Evolutionary conservation across 2,888 invertebrate genomes (phyloP).

Genomic region (Heliconius charithonia): DNA sequence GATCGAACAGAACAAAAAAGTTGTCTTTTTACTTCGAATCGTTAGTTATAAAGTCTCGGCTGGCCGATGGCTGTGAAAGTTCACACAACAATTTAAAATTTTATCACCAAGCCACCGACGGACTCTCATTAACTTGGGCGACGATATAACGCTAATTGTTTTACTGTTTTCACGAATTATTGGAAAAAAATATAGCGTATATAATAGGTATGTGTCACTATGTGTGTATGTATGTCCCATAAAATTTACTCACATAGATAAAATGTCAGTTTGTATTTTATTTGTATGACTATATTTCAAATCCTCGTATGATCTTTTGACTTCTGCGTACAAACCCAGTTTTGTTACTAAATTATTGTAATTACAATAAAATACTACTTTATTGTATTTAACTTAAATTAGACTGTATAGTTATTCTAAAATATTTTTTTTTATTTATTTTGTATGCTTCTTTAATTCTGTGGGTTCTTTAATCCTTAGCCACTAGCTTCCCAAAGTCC

Average conservation of each 20-base stretch:
- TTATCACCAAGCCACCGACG: constrained; percentile 77
- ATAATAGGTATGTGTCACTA: not conserved
- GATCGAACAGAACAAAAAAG: constrained; percentile 60
- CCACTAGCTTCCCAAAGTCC: too few relatives aligned
- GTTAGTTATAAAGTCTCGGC: constrained; percentile 68
- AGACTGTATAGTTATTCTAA: not conserved
- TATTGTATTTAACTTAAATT: not conserved
- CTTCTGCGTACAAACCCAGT: too few relatives aligned
- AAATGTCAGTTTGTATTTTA: not conserved
- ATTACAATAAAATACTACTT: too few relatives aligned
- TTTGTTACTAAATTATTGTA: too few relatives aligned
- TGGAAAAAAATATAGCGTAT: constrained; percentile 24
- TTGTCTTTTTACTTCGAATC: constrained; percentile 56
- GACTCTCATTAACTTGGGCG: constrained; percentile 69
- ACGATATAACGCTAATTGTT: constrained; percentile 71
- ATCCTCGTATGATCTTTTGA: not conserved
- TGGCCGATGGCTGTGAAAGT: constrained; percentile 80
- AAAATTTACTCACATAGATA: not conserved
- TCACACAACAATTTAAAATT: constrained; percentile 82
- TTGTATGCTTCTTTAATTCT: too few relatives aligned
- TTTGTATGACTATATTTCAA: not conserved
- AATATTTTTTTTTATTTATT: not conserved
- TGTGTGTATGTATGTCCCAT: not conserved
- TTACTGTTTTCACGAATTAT: constrained; percentile 68
- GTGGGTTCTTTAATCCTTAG: too few relatives aligned